Percentiles rank a stretch among this genome's conserved stretches.
Evolutionary conservation across 2,113 vertebrate species (phyloP).

Genomic region (Rhombomys opimus): DNA sequence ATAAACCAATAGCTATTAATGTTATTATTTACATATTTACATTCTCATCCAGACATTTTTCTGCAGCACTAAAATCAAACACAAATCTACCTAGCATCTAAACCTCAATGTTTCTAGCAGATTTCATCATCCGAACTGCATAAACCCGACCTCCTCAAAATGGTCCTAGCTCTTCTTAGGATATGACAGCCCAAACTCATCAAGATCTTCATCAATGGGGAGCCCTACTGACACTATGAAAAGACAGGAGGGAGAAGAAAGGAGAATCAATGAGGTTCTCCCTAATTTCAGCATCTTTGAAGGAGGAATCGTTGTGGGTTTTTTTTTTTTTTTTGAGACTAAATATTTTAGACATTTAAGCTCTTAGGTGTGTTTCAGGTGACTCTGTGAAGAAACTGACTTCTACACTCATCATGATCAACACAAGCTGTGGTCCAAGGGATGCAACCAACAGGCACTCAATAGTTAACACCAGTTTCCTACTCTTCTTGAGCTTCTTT

Average conservation of each 20-base stretch:
- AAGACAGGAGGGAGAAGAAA: neutral
- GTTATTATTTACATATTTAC: neutral
- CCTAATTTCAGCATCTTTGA: neutral
- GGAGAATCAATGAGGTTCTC: neutral
- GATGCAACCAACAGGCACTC: neutral
- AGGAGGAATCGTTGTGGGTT: too few species aligned
- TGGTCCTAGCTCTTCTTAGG: neutral
- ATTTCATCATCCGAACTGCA: neutral
- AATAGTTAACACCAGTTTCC: neutral
- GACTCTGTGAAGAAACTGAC: neutral
- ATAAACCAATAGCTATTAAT: neutral
- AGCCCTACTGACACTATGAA: neutral
- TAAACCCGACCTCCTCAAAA: neutral
- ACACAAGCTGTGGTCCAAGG: neutral
- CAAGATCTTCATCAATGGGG: neutral
- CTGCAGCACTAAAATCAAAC: neutral
- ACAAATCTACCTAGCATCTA: neutral
- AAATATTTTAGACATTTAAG: neutral
- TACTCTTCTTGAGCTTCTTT: neutral
- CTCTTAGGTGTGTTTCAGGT: neutral
- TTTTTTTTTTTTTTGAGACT: neutral
- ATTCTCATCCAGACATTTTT: neutral
- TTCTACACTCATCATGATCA: neutral
- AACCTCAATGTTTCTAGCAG: neutral
- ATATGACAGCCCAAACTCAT: neutral